A percentile compares a stretch with the other conserved stretches of the same genome.
These are phyloP conservation scores for Leptopilina boulardi DNA, from an alignment of 1,140 invertebrate genomes.

Conservation along the genomic window DNA sequence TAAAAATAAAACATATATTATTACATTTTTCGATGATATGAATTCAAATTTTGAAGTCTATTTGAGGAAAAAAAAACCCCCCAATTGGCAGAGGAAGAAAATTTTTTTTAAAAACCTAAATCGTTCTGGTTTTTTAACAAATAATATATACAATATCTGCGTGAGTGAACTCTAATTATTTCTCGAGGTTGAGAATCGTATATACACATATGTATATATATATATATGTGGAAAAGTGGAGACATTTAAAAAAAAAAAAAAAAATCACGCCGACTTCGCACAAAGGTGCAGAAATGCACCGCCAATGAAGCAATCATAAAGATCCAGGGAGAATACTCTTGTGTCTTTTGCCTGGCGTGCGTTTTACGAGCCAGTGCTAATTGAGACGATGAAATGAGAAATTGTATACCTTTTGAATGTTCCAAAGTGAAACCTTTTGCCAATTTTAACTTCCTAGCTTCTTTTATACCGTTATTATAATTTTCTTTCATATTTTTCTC, in stretches of 20 bases:
- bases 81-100: too few species aligned
- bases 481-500: background rate
- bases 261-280: conserved; percentile 45
- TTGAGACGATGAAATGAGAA: conserved; percentile 32
- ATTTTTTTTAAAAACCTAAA: conserved; percentile 46
- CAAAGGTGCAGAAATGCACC: conserved; percentile 35
- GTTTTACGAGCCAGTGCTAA: conserved; percentile 31
- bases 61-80: background rate
- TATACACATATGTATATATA: conserved; percentile 39
- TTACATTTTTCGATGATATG: too few species aligned
- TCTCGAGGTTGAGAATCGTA: conserved; percentile 48
- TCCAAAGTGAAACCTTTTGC: conserved; percentile 20
- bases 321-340: conserved; percentile 16
- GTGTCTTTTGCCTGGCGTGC: conserved; percentile 11
- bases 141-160: conserved; percentile 42
- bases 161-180: conserved; percentile 61
- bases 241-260: conserved; percentile 50
- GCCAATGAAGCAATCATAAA: conserved; percentile 33
- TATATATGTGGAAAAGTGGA: conserved; percentile 46
- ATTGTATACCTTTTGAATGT: conserved; percentile 7
- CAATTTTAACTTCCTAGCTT: conserved; percentile 22
- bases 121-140: conserved; percentile 54
- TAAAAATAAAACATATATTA: too few species aligned
- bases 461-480: conserved; percentile 10
- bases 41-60: too few species aligned